phyloP scores from a whole-genome alignment of 2,888 invertebrate species.

The Branchinecta sandiegonensis region DNA sequence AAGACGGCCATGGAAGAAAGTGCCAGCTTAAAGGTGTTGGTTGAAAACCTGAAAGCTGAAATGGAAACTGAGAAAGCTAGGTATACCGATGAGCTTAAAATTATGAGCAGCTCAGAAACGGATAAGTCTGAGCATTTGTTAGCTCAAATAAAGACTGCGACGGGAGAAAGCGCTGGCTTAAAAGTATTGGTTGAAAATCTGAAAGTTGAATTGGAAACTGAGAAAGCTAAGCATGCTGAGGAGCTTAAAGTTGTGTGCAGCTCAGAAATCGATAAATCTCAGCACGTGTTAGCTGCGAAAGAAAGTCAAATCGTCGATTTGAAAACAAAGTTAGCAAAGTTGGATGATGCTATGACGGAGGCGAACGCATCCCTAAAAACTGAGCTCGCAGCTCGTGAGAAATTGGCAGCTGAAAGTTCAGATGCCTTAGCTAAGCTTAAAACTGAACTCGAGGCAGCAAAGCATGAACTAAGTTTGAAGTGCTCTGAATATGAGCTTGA shows the following conservation, averaged over 20 bases:
- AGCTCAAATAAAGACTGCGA: too few species aligned
- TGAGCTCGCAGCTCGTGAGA: constrained; percentile 1
- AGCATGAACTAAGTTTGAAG: not conserved
- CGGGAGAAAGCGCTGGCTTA: too few species aligned
- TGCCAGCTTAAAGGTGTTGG: not conserved
- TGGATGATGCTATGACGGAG: not conserved
- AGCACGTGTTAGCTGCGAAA: constrained; percentile 1
- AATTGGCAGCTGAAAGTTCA: constrained; percentile 15
- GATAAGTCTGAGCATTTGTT: not conserved
- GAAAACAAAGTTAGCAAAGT: not conserved
- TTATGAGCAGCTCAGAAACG: constrained; percentile 10
- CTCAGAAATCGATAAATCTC: not conserved
- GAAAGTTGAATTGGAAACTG: not conserved
- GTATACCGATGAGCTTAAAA: constrained; percentile 19
- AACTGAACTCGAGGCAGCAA: constrained; percentile 10
- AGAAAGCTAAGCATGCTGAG: constrained; percentile 4
- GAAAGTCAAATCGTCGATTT: constrained; percentile 16
- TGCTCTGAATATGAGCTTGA: not conserved
- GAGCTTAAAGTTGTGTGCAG: constrained; percentile 18
- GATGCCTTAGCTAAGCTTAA: constrained; percentile 13
- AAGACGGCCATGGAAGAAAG: not conserved
- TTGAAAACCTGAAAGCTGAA: not conserved
- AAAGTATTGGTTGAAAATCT: too few species aligned
- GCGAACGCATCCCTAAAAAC: constrained; percentile 9
- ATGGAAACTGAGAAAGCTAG: constrained; percentile 2